Evolutionary conservation across 1,140 invertebrate genomes (phyloP), one percentile per base, ranked within the genome.

Genomic region (Tetramorium parvispinum): DNA sequence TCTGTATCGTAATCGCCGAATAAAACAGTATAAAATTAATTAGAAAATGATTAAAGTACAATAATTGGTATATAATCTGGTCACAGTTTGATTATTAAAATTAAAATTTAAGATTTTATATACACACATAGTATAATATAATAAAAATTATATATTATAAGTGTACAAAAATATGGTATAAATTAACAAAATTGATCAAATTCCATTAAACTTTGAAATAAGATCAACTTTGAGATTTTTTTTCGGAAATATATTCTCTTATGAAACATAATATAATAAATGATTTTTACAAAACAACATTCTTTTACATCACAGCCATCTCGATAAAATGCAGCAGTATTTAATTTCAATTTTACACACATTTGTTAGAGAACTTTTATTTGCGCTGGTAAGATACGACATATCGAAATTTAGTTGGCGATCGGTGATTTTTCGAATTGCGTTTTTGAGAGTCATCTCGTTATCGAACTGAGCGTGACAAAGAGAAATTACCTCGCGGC

Each of bases 401-500:
- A 63, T 46, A 43, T 68, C 32, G 8, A 37, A 53, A 32, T 70
- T 81, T 70, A 81, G 68, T 81, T 78, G 73, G 73, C 59, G 40
- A 63, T 59, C 0, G 10, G 55, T 10, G 51, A 86, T 86, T 86
- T 86, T 86, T 82, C 43, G 43, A 82, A 70, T 59, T 85, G 71
- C 71, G 75, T 85, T 85, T 85, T 85, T 85, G 71, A 85, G 71
- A 78, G 57, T 57, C 76, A 63, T 82, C 82, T 87, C 81, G 81
- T 87, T 85, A 87, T 76, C 81, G 51, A 68, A 27, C 53, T 65
- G 55, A 63, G 66, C 83, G 68, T 87, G 85, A 91, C 89, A 88
- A 87, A 90, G 90, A 88, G 87, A 83, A 87, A 88, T 86, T 77
- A 87, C 73, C 77, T 75, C 79, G 83, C 70, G 77, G 66, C 77